Conservation (phyloP, 92 coral and sea anemone genomes). For the Umimayanthus kanabou region DNA sequence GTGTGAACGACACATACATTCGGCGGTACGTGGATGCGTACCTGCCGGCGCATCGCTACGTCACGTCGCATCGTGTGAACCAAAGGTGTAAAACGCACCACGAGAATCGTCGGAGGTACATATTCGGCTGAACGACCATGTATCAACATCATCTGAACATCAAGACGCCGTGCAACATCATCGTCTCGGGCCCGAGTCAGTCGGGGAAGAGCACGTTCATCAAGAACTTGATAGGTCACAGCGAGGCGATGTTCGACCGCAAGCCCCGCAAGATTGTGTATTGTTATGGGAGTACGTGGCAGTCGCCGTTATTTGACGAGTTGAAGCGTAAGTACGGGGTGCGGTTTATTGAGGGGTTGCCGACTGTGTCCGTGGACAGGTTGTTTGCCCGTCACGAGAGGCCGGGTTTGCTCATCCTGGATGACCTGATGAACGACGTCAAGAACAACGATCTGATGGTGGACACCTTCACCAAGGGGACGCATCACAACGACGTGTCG, state of each 20-base stretch:
- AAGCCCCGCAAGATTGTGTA: constrained; percentile 5
- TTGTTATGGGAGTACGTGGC: constrained; percentile 3
- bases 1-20: background rate
- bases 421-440: constrained; percentile 28
- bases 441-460: background rate
- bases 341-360: constrained; percentile 2
- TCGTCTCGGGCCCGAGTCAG: constrained; percentile 16
- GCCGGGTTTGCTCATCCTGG: constrained; percentile 30
- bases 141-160: background rate
- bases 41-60: background rate
- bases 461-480: constrained; percentile 20
- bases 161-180: background rate
- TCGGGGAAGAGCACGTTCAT: constrained; percentile 18
- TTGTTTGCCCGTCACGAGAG: background rate
- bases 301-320: background rate
- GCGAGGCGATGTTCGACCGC: background rate
- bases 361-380: background rate
- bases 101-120: background rate
- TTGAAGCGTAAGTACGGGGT: background rate
- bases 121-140: background rate
- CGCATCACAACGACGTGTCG: background rate
- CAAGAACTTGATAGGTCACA: background rate
- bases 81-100: background rate
- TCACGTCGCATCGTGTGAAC: background rate
- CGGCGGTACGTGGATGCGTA: background rate